Evolutionary conservation across 2,113 vertebrate genomes (phyloP).

Genomic region (Microtus pennsylvanicus): DNA sequence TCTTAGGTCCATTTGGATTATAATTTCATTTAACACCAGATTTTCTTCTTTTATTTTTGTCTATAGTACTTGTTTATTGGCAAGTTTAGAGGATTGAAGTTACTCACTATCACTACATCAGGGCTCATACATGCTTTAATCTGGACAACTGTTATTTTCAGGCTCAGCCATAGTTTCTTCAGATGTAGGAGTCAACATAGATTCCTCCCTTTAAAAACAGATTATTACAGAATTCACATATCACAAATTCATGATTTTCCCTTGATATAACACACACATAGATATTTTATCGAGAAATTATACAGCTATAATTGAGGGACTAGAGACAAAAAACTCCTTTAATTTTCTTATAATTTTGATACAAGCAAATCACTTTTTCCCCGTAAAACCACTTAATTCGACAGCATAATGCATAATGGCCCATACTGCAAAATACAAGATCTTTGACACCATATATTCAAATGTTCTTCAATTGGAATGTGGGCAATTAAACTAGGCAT

Average conservation of each 20-base stretch:
- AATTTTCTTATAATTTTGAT: background rate
- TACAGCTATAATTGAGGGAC: accelerated
- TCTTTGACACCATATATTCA: background rate
- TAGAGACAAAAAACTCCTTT: background rate
- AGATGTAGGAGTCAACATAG: background rate
- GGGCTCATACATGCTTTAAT: background rate
- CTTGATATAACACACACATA: background rate
- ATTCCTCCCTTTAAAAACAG: background rate
- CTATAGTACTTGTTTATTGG: background rate
- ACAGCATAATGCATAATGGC: background rate
- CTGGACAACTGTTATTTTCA: background rate
- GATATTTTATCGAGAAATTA: background rate
- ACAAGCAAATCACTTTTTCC: background rate
- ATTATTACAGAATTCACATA: background rate
- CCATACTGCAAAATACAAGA: background rate
- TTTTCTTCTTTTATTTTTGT: background rate
- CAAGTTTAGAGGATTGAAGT: background rate
- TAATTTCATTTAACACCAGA: background rate
- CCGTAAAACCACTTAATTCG: background rate
- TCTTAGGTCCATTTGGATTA: background rate
- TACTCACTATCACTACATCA: background rate
- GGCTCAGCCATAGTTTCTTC: no score
- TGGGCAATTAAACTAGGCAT: background rate
- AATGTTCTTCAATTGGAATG: background rate
- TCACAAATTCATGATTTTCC: background rate